These are phyloP conservation scores for Lepus timidus DNA, from an alignment of 2,113 vertebrate species.

Conservation along the genomic window DNA sequence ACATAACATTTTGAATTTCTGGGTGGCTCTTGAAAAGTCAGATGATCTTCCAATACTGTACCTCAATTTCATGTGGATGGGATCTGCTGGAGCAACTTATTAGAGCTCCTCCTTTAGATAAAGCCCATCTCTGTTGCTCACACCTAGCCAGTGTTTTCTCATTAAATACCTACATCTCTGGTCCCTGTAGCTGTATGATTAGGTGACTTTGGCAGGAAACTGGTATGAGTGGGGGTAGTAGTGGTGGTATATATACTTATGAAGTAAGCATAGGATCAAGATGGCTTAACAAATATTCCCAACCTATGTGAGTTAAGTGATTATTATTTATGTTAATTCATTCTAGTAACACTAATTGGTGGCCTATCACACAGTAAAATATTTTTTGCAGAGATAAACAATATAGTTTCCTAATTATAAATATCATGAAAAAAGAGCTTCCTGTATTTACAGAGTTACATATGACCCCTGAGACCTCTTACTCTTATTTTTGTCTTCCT, in stretches of 20 bases:
- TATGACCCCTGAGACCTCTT: neutral
- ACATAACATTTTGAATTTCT: slow-evolving; percentile 41
- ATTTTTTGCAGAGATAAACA: slow-evolving; percentile 24
- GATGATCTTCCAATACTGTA: neutral
- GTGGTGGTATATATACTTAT: neutral
- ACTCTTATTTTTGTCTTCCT: slow-evolving; percentile 27
- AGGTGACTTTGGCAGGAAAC: neutral
- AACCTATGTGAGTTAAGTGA: neutral
- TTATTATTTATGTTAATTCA: neutral
- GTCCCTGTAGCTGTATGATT: neutral
- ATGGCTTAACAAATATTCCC: slow-evolving; percentile 3
- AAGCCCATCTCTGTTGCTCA: neutral
- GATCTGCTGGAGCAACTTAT: neutral
- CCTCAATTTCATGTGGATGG: neutral
- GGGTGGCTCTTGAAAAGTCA: slow-evolving; percentile 1
- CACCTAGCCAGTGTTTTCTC: neutral
- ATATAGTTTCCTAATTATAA: slow-evolving; percentile 21
- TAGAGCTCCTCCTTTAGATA: neutral
- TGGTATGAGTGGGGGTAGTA: too few relatives aligned
- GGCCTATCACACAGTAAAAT: neutral
- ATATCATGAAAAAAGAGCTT: slow-evolving; percentile 20
- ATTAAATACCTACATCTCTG: neutral
- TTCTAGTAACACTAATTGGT: neutral
- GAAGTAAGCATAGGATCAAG: neutral
- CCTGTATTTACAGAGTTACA: neutral